These are phyloP conservation scores for Melinaea menophilus DNA, from an alignment of 2,888 invertebrate genomes.

Conservation along the genomic window DNA sequence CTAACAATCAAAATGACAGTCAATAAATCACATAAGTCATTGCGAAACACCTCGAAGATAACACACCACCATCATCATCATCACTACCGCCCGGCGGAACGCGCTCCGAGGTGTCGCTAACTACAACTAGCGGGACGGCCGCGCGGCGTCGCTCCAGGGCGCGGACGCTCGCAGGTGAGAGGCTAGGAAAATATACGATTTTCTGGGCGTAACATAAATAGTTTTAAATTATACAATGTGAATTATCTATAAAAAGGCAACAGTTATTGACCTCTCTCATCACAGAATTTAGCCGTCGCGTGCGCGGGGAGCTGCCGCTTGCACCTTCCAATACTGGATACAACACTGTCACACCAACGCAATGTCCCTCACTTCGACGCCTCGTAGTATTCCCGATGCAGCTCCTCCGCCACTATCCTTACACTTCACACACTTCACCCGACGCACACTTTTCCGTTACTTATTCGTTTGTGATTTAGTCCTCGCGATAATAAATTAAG, in stretches of 20 bases:
- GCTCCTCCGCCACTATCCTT: constrained; percentile 47
- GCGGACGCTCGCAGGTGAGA: constrained; percentile 62
- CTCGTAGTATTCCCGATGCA: constrained; percentile 58
- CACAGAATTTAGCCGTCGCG: constrained; percentile 53
- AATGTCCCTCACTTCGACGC: constrained; percentile 63
- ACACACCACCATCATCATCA: constrained; percentile 30
- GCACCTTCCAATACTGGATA: constrained; percentile 75
- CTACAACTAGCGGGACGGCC: constrained; percentile 56
- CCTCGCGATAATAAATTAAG: constrained; percentile 75
- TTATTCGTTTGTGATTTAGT: constrained; percentile 66
- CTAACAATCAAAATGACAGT: constrained; percentile 63
- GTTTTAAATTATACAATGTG: constrained; percentile 56
- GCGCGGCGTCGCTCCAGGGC: constrained; percentile 61
- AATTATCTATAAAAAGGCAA: constrained; percentile 41
- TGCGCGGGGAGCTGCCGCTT: constrained; percentile 66
- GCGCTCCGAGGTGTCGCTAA: constrained; percentile 34
- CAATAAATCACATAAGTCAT: constrained; percentile 58
- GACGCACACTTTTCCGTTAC: constrained; percentile 70
- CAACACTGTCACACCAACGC: constrained; percentile 76
- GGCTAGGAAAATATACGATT: constrained; percentile 65
- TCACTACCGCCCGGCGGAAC: constrained; percentile 50
- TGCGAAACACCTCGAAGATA: constrained; percentile 34
- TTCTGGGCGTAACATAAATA: constrained; percentile 60
- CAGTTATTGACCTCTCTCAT: constrained; percentile 33
- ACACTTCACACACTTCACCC: constrained; percentile 64